Evolutionary conservation across 2,113 vertebrate genomes (phyloP).

Genomic region (Zapus hudsonius): DNA sequence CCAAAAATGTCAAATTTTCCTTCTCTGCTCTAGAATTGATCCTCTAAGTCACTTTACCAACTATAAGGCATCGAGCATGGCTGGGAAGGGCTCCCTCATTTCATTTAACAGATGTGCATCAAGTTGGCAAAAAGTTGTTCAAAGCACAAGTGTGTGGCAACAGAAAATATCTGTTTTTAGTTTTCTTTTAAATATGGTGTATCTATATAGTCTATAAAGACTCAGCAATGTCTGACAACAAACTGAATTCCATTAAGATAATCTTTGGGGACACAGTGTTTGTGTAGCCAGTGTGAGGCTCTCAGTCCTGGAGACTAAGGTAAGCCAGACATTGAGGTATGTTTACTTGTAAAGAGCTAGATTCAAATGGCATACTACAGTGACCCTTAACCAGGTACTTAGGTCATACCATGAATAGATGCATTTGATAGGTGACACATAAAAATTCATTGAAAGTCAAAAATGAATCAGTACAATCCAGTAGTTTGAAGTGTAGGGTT

Average conservation of each 20-base stretch:
- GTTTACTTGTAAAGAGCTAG: slow-evolving; percentile 9
- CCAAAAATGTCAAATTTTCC: not conserved
- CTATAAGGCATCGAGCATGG: not conserved
- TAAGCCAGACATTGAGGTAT: not conserved
- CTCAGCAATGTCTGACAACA: slow-evolving; percentile 7
- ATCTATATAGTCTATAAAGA: slow-evolving; percentile 26
- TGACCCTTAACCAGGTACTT: not conserved
- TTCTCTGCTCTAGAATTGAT: not conserved
- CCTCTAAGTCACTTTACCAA: slow-evolving; percentile 26
- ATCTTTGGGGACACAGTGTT: not conserved
- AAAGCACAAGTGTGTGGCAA: slow-evolving; percentile 9
- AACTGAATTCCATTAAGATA: not conserved
- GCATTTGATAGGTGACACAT: not conserved
- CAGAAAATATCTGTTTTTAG: not conserved
- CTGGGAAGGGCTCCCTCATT: not conserved
- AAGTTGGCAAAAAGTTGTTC: slow-evolving; percentile 10
- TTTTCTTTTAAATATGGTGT: slow-evolving; percentile 17
- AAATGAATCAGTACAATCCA: not conserved
- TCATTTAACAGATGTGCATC: not conserved
- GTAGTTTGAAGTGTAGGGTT: not conserved
- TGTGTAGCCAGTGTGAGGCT: not conserved
- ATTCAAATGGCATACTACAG: not conserved
- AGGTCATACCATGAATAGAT: not conserved
- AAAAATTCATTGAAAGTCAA: slow-evolving; percentile 1
- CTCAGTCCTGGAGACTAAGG: not conserved